These are phyloP conservation scores for Drosophila meridiana DNA, from an alignment of 2,888 invertebrate species.

Conservation along the genomic window DNA sequence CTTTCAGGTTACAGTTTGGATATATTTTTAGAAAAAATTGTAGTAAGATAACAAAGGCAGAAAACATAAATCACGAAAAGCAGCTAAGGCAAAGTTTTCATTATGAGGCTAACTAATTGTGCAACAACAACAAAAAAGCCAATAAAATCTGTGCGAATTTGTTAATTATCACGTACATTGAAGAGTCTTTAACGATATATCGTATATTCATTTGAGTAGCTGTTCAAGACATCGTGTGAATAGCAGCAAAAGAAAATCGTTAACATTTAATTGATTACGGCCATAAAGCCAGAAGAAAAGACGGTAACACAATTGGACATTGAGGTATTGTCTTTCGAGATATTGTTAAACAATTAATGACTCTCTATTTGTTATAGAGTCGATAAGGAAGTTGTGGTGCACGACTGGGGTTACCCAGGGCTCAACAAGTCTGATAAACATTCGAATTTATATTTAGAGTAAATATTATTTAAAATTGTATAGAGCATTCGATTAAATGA, in stretches of 20 bases:
- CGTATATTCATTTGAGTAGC: conserved; percentile 25
- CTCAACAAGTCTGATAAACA: neutral
- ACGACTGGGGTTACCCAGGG: neutral
- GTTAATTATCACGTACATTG: conserved; percentile 69
- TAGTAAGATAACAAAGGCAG: conserved; percentile 24
- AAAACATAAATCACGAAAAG: conserved; percentile 51
- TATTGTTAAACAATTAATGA: neutral
- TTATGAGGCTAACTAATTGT: conserved; percentile 16
- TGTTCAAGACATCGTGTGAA: conserved; percentile 38
- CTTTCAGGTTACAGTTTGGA: neutral
- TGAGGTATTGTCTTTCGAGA: conserved; percentile 1
- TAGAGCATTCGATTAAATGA: neutral
- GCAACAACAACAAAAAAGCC: conserved; percentile 8
- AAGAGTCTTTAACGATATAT: conserved; percentile 26
- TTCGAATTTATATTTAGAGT: neutral
- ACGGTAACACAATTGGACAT: conserved; percentile 12
- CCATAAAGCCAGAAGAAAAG: conserved; percentile 15
- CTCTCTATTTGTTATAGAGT: neutral
- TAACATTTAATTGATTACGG: conserved; percentile 25
- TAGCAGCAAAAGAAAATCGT: conserved; percentile 26
- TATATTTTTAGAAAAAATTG: conserved; percentile 34
- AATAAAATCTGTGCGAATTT: conserved; percentile 54
- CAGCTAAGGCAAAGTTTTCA: conserved; percentile 35
- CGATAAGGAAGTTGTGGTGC: neutral
- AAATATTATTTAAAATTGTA: neutral